phyloP scores from a whole-genome alignment of 2,113 vertebrate species.

The Charina bottae region DNA sequence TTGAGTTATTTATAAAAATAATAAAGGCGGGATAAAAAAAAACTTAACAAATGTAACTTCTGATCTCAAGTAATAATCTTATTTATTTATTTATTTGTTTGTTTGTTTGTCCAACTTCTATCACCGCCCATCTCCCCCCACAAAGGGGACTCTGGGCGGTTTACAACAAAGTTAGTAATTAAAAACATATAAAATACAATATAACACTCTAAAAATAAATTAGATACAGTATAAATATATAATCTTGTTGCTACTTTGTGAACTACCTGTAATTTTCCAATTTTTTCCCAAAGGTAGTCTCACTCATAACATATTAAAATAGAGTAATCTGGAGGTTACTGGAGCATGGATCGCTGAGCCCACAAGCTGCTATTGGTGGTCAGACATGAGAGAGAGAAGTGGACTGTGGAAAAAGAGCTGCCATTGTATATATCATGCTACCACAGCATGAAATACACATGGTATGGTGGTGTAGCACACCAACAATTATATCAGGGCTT shows the following conservation, averaged over 20 bases:
- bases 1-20: too few species aligned
- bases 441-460: background rate
- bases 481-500: background rate
- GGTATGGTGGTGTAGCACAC: background rate
- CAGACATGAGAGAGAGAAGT: background rate
- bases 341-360: background rate
- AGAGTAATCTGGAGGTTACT: background rate
- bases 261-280: background rate
- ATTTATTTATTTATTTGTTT: too few species aligned
- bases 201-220: too few species aligned
- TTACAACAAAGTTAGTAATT: too few species aligned
- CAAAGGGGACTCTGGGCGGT: too few species aligned
- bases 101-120: too few species aligned
- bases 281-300: background rate
- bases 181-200: too few species aligned
- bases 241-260: background rate
- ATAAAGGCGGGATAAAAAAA: too few species aligned
- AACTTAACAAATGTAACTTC: background rate
- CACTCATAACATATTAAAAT: background rate
- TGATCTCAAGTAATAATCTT: background rate
- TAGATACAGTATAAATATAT: too few species aligned
- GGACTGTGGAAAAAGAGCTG: background rate
- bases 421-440: background rate
- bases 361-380: background rate
- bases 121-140: too few species aligned